phyloP scores from a whole-genome alignment of 2,797 vertebrate genomes.

The Anolis apletophallus region DNA sequence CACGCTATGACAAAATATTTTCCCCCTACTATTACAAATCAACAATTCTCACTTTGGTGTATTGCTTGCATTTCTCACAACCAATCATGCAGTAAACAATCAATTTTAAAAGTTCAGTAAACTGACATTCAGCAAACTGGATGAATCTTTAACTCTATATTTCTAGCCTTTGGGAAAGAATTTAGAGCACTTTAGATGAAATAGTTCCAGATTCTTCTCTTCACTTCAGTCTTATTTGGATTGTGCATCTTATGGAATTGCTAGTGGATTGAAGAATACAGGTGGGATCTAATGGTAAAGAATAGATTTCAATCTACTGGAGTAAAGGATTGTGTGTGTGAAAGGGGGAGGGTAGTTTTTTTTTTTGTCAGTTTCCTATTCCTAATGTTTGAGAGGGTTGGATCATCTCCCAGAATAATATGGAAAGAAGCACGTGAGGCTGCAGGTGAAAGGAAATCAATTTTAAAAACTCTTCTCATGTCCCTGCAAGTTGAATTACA shows the following conservation, averaged over 20 bases:
- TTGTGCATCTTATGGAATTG: constrained; percentile 30
- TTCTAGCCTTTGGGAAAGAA: constrained; percentile 36
- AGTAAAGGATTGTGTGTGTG: neutral
- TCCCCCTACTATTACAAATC: constrained; percentile 41
- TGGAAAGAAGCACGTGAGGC: neutral
- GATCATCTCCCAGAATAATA: neutral
- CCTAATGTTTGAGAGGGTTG: neutral
- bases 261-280: neutral
- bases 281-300: neutral
- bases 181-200: constrained; percentile 14
- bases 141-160: neutral
- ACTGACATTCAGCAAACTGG: neutral
- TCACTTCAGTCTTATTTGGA: neutral
- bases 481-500: neutral
- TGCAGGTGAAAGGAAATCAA: neutral
- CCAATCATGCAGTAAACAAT: neutral
- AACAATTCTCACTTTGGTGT: constrained; percentile 36
- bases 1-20: constrained; percentile 1
- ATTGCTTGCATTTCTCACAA: constrained; percentile 39
- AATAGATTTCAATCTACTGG: neutral
- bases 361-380: neutral
- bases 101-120: constrained; percentile 10
- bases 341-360: neutral
- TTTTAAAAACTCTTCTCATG: neutral
- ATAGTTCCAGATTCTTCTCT: neutral